phyloP scores from a whole-genome alignment of 2,113 vertebrate species.

The Silurus meridionalis region DNA sequence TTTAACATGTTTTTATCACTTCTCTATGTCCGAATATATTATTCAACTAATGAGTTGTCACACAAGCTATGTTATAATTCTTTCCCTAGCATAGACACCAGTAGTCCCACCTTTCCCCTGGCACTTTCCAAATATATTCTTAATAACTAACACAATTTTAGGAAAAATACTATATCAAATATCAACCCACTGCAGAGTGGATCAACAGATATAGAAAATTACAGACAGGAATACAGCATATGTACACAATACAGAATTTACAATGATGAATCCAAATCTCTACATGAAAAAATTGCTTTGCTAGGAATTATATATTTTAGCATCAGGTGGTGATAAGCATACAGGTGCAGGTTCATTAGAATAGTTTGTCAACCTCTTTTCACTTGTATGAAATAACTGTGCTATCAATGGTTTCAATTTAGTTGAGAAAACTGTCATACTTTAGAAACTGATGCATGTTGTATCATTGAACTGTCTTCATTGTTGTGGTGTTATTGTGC shows the following conservation, averaged over 20 bases:
- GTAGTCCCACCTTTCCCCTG: not conserved
- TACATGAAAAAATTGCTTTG: not conserved
- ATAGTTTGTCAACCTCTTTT: not conserved
- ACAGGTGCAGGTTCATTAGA: not conserved
- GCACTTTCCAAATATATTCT: not conserved
- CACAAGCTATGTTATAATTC: not conserved
- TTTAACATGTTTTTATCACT: not conserved
- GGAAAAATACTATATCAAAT: not conserved
- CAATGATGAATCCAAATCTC: not conserved
- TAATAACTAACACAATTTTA: not conserved
- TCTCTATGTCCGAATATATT: not conserved
- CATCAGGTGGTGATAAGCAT: not conserved
- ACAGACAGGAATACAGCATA: not conserved
- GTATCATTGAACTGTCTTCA: conserved; percentile 5
- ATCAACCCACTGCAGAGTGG: not conserved
- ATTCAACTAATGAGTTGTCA: not conserved
- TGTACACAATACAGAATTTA: not conserved
- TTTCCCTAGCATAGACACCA: not conserved
- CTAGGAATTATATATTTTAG: not conserved
- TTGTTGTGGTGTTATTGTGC: conserved; percentile 10
- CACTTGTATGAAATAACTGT: not conserved
- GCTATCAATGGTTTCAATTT: conserved; percentile 2
- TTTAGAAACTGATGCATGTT: not conserved
- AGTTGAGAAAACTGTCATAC: not conserved
- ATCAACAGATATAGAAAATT: not conserved